Conservation (phyloP, 2,888 invertebrate genomes). For the Calameuta pallipes region DNA sequence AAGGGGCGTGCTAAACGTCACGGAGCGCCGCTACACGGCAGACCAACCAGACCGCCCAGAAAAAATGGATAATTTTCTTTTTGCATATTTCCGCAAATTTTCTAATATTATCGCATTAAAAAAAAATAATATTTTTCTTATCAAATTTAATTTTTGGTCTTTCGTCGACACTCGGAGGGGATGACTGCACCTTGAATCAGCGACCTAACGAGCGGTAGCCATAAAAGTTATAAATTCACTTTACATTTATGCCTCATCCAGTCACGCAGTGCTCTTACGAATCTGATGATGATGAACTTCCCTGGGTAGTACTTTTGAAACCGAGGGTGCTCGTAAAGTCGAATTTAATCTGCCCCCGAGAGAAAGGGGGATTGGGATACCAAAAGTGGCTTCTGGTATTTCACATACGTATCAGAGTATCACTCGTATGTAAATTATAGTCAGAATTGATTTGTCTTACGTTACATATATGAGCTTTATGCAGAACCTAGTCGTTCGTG, state of each 20-base stretch:
- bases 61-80: not conserved
- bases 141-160: not conserved
- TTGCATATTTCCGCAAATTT: not conserved
- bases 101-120: not conserved
- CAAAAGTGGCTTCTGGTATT: not conserved
- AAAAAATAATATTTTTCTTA: not conserved
- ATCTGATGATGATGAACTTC: conserved; percentile 61
- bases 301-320: conserved; percentile 29
- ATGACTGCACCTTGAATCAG: conserved; percentile 32
- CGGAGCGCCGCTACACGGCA: not conserved
- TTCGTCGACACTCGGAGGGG: not conserved
- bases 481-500: not conserved
- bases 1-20: not conserved
- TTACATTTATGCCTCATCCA: conserved; percentile 44
- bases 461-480: not conserved
- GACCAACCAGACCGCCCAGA: not conserved
- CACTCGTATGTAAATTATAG: not conserved
- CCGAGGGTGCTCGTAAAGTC: conserved; percentile 59
- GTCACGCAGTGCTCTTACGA: conserved; percentile 43
- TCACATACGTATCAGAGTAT: not conserved
- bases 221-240: conserved; percentile 56
- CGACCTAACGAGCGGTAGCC: conserved; percentile 54
- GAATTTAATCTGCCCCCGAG: conserved; percentile 50
- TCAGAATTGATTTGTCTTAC: not conserved
- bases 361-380: not conserved